phyloP scores from a whole-genome alignment of 2,888 invertebrate genomes.

The Aquatica leii region DNA sequence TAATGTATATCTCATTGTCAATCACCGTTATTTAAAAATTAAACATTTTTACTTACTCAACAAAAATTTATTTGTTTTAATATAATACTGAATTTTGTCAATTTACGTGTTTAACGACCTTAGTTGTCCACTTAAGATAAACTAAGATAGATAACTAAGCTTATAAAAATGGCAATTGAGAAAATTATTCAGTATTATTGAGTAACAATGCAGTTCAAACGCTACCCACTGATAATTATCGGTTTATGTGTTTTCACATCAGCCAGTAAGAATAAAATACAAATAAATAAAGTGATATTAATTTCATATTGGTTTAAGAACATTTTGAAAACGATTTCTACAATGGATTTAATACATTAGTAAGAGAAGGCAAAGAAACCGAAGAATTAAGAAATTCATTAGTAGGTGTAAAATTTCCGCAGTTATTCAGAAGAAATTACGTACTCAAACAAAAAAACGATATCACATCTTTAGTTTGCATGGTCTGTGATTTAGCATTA shows the following conservation, averaged over 20 bases:
- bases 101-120: no score
- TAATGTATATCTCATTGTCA: no score
- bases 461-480: slow-evolving; percentile 41
- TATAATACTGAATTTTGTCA: no score
- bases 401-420: slow-evolving; percentile 36
- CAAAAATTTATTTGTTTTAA: no score
- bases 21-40: no score
- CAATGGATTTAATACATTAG: slow-evolving; percentile 37
- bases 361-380: slow-evolving; percentile 37
- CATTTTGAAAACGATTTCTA: not conserved
- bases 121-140: no score
- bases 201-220: not conserved
- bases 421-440: slow-evolving; percentile 37
- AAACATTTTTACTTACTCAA: no score
- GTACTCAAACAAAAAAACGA: slow-evolving; percentile 15
- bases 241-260: not conserved
- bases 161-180: no score
- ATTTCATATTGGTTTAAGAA: not conserved
- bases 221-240: not conserved
- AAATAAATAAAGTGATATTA: no score
- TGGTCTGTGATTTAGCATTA: slow-evolving; percentile 21
- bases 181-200: not conserved
- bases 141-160: no score
- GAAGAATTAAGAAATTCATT: slow-evolving; percentile 36
- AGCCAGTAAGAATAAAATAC: not conserved